These are phyloP conservation scores for Pampus argenteus DNA, from an alignment of 2,797 vertebrate genomes.

Conservation along the genomic window DNA sequence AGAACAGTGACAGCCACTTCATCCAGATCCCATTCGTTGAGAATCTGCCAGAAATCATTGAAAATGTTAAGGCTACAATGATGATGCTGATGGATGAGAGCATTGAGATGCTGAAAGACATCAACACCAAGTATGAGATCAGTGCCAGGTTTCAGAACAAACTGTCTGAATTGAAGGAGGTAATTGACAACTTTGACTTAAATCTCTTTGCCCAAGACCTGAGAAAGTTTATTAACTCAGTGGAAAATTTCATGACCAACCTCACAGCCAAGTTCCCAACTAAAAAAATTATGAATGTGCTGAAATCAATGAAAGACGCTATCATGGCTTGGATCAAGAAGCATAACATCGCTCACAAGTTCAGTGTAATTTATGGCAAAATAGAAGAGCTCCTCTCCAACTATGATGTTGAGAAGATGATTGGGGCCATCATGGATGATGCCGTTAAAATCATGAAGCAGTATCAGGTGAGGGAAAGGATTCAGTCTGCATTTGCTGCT, in stretches of 20 bases:
- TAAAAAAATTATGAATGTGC: constrained; percentile 80
- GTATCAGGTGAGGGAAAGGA: constrained; percentile 87
- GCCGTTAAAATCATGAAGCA: constrained; percentile 86
- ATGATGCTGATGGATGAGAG: constrained; percentile 79
- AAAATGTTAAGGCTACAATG: constrained; percentile 81
- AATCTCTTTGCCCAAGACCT: constrained; percentile 79
- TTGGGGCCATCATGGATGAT: constrained; percentile 87
- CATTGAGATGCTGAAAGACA: constrained; percentile 84
- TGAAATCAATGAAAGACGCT: constrained; percentile 83
- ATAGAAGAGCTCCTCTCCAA: constrained; percentile 84
- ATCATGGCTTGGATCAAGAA: constrained; percentile 82
- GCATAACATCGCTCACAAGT: constrained; percentile 84
- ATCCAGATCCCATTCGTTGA: constrained; percentile 90
- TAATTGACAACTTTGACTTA: constrained; percentile 86
- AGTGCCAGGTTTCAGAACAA: constrained; percentile 83
- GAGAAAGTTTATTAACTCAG: constrained; percentile 72
- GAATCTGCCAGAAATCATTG: constrained; percentile 85
- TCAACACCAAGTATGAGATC: constrained; percentile 85
- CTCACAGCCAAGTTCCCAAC: constrained; percentile 80
- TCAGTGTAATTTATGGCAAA: constrained; percentile 79
- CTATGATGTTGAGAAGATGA: constrained; percentile 87
- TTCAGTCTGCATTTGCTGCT: constrained; percentile 77
- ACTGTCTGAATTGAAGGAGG: constrained; percentile 82
- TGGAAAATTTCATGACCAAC: constrained; percentile 76
- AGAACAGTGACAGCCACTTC: constrained; percentile 89